Evolutionary conservation across 2,797 vertebrate species (phyloP), one percentile per base, ranked within the genome.

Genomic region (Hyperoplus lanceolatus): DNA sequence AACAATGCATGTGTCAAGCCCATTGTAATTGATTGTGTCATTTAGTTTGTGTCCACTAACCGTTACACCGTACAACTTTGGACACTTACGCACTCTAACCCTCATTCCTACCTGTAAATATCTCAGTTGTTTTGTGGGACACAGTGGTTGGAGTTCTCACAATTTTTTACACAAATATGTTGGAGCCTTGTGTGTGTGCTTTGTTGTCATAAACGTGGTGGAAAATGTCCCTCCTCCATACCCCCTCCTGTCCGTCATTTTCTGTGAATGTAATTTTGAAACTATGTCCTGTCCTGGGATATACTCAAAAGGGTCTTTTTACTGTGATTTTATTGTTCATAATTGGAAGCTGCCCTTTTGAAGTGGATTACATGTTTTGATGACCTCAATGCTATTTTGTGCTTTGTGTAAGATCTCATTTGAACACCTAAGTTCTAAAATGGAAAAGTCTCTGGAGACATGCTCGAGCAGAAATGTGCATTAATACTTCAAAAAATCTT

Each of bases 301-400:
- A 36, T n/a, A 51, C 38, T 51, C 10, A 54, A 18, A 42, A 43
- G 8, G 4, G 12, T 13, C 1, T 54, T 4, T 80, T 51, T 29
- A 14, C 6, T 64, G 8, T 38, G 11, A 66, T 53, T 5, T 56
- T 43, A 2, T 58, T 73, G 8, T 68, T 42, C 1, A 63, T n/a
- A 49, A 67, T 5, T 84, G 78, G 69, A 68, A 70, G 70, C 65
- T 87, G 75, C 50, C 18, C 7, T 48, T 51, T 74, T 39, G 8
- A 50, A 16, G 49, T 64, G 10, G 8, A 66, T 49, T 72, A 4
- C 10, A 61, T 11, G n/a, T 70, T 18, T 77, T 21, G 12, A 2
- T 56, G 38, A 63, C 21, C 29, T 62, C 29, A 29, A 29, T 29
- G 29, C 29, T 29, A 38, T 50, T 51, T 42, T 3, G 45, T 15